These are phyloP conservation scores for Unio delphinus DNA, from an alignment of 2,888 invertebrate genomes.

Conservation along the genomic window DNA sequence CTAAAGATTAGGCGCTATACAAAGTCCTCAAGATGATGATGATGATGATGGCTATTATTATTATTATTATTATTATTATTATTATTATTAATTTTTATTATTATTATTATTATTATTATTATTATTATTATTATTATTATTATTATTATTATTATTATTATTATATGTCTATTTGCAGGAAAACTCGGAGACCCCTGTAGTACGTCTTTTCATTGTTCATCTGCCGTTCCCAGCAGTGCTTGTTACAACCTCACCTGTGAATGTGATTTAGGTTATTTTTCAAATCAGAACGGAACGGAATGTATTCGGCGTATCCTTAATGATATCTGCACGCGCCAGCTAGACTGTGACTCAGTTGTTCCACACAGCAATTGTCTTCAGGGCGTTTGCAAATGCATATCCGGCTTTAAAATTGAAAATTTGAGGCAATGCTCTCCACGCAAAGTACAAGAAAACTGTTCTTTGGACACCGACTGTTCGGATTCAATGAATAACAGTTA, in stretches of 20 bases:
- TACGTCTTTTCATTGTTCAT: conserved; percentile 26
- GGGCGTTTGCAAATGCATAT: conserved; percentile 1
- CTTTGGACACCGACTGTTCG: conserved; percentile 18
- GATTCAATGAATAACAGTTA: conserved; percentile 18
- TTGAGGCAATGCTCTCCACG: too few relatives aligned
- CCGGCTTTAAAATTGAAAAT: not conserved
- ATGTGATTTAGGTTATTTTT: conserved; percentile 24
- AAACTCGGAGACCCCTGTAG: conserved; percentile 23
- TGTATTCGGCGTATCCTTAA: conserved; percentile 15
- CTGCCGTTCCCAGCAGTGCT: conserved; percentile 24
- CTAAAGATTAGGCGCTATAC: too few relatives aligned
- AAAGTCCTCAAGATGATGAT: too few relatives aligned
- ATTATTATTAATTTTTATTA: too few relatives aligned
- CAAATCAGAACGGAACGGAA: conserved; percentile 1
- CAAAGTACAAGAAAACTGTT: conserved; percentile 11
- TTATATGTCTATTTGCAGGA: not conserved
- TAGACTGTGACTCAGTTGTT: not conserved
- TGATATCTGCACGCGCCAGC: not conserved
- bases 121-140: too few relatives aligned
- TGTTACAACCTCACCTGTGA: conserved; percentile 19
- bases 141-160: too few relatives aligned
- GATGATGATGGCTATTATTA: too few relatives aligned
- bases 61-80: too few relatives aligned
- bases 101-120: too few relatives aligned
- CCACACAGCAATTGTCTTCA: not conserved